Evolutionary conservation across 1,140 invertebrate genomes (phyloP).

Genomic region (Notospermus geniculatus): DNA sequence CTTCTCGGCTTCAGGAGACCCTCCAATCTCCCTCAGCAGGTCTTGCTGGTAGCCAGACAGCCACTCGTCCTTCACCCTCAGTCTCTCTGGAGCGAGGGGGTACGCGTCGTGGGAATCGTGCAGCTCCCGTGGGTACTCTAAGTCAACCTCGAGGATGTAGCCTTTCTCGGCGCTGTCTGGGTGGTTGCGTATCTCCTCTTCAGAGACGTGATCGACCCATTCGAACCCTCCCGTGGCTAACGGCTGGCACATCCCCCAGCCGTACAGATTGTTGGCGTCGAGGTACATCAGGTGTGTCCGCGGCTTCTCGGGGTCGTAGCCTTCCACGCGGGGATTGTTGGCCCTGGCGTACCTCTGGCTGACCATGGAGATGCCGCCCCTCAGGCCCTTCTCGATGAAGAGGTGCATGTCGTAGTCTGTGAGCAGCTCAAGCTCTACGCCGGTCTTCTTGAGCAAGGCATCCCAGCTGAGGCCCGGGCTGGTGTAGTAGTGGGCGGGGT

Average conservation of each 20-base stretch:
- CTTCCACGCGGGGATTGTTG: conserved; percentile 33
- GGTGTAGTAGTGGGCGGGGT: conserved; percentile 35
- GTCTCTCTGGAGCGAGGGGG: conserved; percentile 55
- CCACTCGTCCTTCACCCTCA: too few species aligned
- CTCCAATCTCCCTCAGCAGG: conserved; percentile 7
- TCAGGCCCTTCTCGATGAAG: conserved; percentile 31
- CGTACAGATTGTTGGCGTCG: conserved; percentile 40
- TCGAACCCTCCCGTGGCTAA: conserved; percentile 34
- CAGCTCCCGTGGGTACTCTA: conserved; percentile 46
- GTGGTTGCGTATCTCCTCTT: too few species aligned
- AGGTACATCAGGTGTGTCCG: too few species aligned
- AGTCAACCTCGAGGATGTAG: conserved; percentile 59
- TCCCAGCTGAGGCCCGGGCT: conserved; percentile 34
- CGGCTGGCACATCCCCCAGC: conserved; percentile 25
- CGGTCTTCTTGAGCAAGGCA: conserved; percentile 30
- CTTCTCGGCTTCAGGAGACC: conserved; percentile 2
- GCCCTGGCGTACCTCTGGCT: conserved; percentile 24
- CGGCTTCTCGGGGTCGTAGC: conserved; percentile 9
- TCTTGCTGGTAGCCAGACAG: too few species aligned
- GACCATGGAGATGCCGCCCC: conserved; percentile 20
- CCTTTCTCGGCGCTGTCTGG: conserved; percentile 44
- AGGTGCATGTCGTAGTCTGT: conserved; percentile 27
- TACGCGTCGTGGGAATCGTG: conserved; percentile 60
- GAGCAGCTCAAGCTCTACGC: conserved; percentile 30
- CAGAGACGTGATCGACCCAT: conserved; percentile 51